Percentiles rank a stretch among this genome's conserved stretches.
Evolutionary conservation across 2,797 vertebrate species (phyloP).

Genomic region (Gymnoscopelus microlampas): DNA sequence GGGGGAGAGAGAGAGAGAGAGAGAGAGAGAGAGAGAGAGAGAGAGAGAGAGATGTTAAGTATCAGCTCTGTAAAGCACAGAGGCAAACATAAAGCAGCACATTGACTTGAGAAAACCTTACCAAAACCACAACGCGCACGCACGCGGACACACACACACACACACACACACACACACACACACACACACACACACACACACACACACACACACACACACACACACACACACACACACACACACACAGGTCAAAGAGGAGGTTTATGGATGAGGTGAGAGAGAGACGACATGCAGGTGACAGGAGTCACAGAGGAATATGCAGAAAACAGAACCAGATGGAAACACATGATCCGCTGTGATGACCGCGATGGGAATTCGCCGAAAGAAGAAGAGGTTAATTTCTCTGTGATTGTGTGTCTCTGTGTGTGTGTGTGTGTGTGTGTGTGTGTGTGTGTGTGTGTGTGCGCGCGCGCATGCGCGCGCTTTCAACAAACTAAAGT

Average conservation of each 20-base stretch:
- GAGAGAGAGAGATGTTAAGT: slow-evolving; percentile 36
- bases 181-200: slow-evolving; percentile 11
- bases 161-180: slow-evolving; percentile 2
- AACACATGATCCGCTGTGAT: too few species aligned
- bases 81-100: slow-evolving; percentile 40
- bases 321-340: too few species aligned
- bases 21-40: slow-evolving; percentile 15
- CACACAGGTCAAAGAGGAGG: not conserved
- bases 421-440: too few species aligned
- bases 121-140: slow-evolving; percentile 16
- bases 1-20: slow-evolving; percentile 29
- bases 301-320: too few species aligned
- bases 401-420: too few species aligned
- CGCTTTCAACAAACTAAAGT: too few species aligned
- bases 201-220: slow-evolving; percentile 9
- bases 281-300: too few species aligned
- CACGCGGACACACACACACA: slow-evolving; percentile 6
- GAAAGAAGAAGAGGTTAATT: too few species aligned
- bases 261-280: too few species aligned
- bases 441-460: too few species aligned
- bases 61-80: slow-evolving; percentile 29
- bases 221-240: slow-evolving; percentile 4
- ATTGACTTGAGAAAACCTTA: slow-evolving; percentile 29
- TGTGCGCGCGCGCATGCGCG: too few species aligned
- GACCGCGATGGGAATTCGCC: too few species aligned